Evolutionary conservation across 2,797 vertebrate genomes (phyloP).

Genomic region (Epinephelus coioides): DNA sequence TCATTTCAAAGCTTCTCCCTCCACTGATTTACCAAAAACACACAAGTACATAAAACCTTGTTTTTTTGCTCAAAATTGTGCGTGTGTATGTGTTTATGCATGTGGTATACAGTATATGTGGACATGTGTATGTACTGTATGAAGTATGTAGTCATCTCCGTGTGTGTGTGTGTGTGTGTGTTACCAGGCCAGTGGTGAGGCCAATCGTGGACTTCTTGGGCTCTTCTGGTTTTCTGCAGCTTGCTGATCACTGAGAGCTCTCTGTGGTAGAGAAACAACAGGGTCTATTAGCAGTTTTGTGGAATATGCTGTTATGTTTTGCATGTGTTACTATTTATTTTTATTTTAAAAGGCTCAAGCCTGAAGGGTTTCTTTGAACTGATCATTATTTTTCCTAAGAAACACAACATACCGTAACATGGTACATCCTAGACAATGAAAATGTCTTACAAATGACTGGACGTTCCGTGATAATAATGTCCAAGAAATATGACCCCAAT

Average conservation of each 20-base stretch:
- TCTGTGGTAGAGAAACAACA: constrained; percentile 79
- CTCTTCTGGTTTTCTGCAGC: constrained; percentile 85
- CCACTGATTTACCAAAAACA: constrained; percentile 13
- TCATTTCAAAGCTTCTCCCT: background rate
- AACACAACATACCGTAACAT: too few relatives aligned
- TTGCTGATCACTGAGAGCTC: constrained; percentile 92
- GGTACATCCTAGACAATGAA: too few relatives aligned
- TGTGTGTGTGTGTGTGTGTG: constrained; percentile 58
- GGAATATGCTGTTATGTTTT: background rate
- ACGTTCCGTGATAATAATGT: too few relatives aligned
- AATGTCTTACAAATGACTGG: too few relatives aligned
- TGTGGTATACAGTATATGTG: background rate
- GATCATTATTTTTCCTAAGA: too few relatives aligned
- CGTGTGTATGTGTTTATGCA: background rate
- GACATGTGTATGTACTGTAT: constrained; percentile 2
- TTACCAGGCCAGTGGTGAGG: constrained; percentile 95
- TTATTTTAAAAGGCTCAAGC: background rate
- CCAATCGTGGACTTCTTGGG: constrained; percentile 89
- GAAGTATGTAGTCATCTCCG: background rate
- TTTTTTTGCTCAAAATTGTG: constrained; percentile 47
- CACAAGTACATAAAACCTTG: constrained; percentile 4
- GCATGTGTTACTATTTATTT: background rate
- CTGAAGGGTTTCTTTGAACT: background rate
- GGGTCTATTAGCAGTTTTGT: background rate
- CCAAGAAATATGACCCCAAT: too few relatives aligned